These are phyloP conservation scores for Channa argus DNA, from an alignment of 2,113 vertebrate species.

Conservation along the genomic window DNA sequence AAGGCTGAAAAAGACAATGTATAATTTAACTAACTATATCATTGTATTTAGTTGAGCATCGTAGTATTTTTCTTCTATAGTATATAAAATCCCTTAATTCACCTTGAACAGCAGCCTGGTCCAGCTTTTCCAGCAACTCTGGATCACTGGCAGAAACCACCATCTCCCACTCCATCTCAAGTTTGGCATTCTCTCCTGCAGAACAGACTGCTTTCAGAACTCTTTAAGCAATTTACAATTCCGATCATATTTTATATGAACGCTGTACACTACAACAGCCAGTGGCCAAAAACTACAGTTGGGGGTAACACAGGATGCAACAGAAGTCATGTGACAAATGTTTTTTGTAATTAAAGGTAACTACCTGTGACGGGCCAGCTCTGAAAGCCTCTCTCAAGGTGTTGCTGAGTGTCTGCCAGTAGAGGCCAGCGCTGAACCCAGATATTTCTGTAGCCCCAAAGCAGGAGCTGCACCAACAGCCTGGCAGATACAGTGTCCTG, in stretches of 20 bases:
- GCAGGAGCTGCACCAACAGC: conserved; percentile 74
- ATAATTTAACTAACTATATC: not conserved
- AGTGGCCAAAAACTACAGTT: not conserved
- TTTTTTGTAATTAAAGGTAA: not conserved
- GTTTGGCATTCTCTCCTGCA: conserved; percentile 30
- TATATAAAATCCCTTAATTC: not conserved
- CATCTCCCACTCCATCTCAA: conserved; percentile 54
- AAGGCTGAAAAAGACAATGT: not conserved
- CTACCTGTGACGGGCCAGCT: conserved; percentile 58
- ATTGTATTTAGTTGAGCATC: not conserved
- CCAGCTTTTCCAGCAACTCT: conserved; percentile 77
- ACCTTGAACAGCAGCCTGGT: conserved; percentile 81
- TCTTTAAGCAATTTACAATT: not conserved
- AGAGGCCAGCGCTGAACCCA: conserved; percentile 79
- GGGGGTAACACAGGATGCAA: not conserved
- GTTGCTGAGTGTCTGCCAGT: conserved; percentile 79
- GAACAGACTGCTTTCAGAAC: not conserved
- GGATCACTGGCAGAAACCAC: conserved; percentile 80
- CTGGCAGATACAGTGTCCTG: conserved; percentile 56
- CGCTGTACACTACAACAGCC: not conserved
- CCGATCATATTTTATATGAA: not conserved
- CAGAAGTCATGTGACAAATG: not conserved
- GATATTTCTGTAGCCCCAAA: conserved; percentile 66
- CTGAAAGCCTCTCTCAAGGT: conserved; percentile 61
- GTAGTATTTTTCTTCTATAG: not conserved